These are phyloP conservation scores for Eunapius fragilis DNA, from an alignment of 37 sponge, comb jelly and placozoan species.

Conservation along the genomic window DNA sequence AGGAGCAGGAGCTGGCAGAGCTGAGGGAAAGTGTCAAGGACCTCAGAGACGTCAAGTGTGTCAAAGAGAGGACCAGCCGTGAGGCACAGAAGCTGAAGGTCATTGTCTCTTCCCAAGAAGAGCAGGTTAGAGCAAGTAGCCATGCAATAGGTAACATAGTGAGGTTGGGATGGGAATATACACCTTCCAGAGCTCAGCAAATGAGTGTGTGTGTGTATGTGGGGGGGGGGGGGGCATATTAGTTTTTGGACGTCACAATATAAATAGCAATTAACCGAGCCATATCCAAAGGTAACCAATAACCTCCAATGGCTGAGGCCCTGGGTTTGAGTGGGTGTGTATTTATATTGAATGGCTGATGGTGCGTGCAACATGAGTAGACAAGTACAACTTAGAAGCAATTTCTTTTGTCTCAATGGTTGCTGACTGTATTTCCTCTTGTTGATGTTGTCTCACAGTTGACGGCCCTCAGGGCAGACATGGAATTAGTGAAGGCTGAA, in stretches of 20 bases:
- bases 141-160: too few relatives aligned
- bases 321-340: not conserved
- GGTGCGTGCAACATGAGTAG: not conserved
- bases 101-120: slow-evolving; percentile 50
- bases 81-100: slow-evolving; percentile 38
- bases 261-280: too few relatives aligned
- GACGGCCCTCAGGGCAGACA: not conserved
- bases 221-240: too few relatives aligned
- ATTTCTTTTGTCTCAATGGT: too few relatives aligned
- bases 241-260: too few relatives aligned
- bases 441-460: too few relatives aligned
- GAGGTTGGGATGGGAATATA: too few relatives aligned
- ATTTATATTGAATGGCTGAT: not conserved
- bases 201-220: not conserved
- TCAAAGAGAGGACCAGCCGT: slow-evolving; percentile 13
- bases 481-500: slow-evolving; percentile 14
- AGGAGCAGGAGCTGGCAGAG: slow-evolving; percentile 38
- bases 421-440: too few relatives aligned
- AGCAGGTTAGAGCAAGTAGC: slow-evolving; percentile 50
- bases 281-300: too few relatives aligned
- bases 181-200: too few relatives aligned
- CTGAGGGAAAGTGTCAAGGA: slow-evolving; percentile 22
- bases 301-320: too few relatives aligned
- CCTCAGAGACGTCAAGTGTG: slow-evolving; percentile 1
- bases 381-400: too few relatives aligned